phyloP scores from a whole-genome alignment of 2,888 invertebrate genomes.

The Amiota minor region DNA sequence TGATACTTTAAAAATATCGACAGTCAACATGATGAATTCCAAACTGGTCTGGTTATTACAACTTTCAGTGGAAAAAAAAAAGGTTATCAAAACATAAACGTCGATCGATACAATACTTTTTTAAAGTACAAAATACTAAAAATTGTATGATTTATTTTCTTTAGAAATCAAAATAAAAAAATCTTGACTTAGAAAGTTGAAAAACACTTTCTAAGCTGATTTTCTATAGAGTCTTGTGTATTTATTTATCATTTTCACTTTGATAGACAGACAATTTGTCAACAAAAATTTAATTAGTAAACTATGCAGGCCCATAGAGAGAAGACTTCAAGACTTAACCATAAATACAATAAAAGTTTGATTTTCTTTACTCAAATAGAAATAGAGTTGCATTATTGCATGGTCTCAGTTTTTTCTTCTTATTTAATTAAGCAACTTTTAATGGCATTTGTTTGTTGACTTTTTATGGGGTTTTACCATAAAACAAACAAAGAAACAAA shows the following conservation, averaged over 20 bases:
- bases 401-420: too few relatives aligned
- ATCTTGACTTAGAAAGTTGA: not conserved
- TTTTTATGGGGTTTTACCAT: too few relatives aligned
- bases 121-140: too few relatives aligned
- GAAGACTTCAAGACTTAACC: not conserved
- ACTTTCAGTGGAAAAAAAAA: not conserved
- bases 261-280: slow-evolving; percentile 41
- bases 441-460: too few relatives aligned
- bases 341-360: too few relatives aligned
- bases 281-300: slow-evolving; percentile 44
- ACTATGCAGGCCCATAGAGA: not conserved
- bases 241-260: slow-evolving; percentile 4
- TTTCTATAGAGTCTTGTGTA: not conserved
- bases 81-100: not conserved
- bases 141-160: too few relatives aligned
- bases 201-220: not conserved
- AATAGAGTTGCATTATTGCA: too few relatives aligned
- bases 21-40: not conserved
- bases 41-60: slow-evolving; percentile 1
- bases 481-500: too few relatives aligned
- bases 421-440: too few relatives aligned
- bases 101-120: not conserved
- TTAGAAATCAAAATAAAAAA: too few relatives aligned
- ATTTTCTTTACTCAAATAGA: too few relatives aligned
- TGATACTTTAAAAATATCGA: slow-evolving; percentile 41